Evolutionary conservation across 1,140 invertebrate species (phyloP).

Genomic region (Papilio machaon): DNA sequence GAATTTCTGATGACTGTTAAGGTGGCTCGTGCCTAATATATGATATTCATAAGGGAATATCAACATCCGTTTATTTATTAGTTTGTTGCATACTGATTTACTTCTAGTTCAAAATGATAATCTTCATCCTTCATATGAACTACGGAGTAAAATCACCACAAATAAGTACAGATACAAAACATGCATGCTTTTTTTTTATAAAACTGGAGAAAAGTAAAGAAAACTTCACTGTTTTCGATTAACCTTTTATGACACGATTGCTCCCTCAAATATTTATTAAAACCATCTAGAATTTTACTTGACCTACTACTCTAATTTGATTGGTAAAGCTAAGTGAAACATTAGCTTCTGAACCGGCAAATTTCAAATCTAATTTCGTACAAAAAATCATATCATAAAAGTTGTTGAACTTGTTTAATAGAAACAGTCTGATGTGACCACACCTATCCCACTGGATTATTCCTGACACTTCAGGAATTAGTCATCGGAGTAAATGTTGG

Average conservation of each 20-base stretch:
- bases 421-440: conserved; percentile 14
- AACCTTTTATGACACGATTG: too few species aligned
- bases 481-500: conserved; percentile 16
- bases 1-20: conserved; percentile 24
- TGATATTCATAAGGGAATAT: conserved; percentile 15
- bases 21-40: conserved; percentile 8
- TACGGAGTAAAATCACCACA: too few species aligned
- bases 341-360: neutral
- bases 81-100: neutral
- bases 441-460: too few species aligned
- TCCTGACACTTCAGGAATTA: conserved; percentile 26
- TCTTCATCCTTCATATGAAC: neutral
- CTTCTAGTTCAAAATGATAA: neutral
- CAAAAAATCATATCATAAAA: conserved; percentile 19
- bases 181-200: too few species aligned
- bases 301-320: neutral
- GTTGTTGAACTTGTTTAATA: conserved; percentile 26
- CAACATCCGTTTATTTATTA: conserved; percentile 9
- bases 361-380: conserved; percentile 6
- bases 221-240: too few species aligned
- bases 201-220: too few species aligned
- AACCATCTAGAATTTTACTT: too few species aligned
- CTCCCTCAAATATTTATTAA: too few species aligned
- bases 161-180: too few species aligned
- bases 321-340: neutral